Evolutionary conservation across 2,888 invertebrate genomes (phyloP).

Genomic region (Drosophila suboccidentalis): DNA sequence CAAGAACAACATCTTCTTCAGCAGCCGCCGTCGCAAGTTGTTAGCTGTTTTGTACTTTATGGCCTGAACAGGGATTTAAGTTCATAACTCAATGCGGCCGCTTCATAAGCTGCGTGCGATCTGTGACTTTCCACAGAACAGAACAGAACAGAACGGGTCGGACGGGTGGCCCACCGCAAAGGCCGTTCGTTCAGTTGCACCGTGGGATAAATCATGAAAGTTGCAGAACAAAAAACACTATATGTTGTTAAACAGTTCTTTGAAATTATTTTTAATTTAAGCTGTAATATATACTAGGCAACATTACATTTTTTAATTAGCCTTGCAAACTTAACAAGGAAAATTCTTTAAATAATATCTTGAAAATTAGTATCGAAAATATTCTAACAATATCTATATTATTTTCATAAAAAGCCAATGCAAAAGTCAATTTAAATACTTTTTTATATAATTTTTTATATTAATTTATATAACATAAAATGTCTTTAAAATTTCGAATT

Average conservation of each 20-base stretch:
- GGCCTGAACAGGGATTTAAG: slow-evolving; percentile 61
- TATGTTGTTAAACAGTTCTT: neutral
- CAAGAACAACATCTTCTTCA: slow-evolving; percentile 59
- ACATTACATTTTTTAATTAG: too few relatives aligned
- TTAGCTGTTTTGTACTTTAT: slow-evolving; percentile 77
- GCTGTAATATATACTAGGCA: too few relatives aligned
- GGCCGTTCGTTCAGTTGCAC: slow-evolving; percentile 64
- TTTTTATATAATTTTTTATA: too few relatives aligned
- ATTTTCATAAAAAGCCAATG: too few relatives aligned
- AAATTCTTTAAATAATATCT: too few relatives aligned
- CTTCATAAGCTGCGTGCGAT: slow-evolving; percentile 61
- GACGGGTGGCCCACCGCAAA: slow-evolving; percentile 65
- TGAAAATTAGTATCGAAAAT: too few relatives aligned
- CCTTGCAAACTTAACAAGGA: too few relatives aligned
- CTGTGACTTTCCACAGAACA: slow-evolving; percentile 49
- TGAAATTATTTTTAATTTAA: neutral
- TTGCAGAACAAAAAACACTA: neutral
- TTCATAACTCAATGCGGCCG: slow-evolving; percentile 76
- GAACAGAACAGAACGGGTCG: slow-evolving; percentile 33
- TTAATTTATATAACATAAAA: too few relatives aligned
- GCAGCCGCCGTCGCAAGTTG: slow-evolving; percentile 67
- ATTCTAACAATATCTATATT: too few relatives aligned
- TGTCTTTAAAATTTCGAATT: neutral
- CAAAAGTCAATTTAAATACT: too few relatives aligned
- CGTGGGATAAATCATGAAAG: slow-evolving; percentile 16